A percentile compares a stretch with the other conserved stretches of the same genome.
phyloP scores from a whole-genome alignment of 2,888 invertebrate species.

The Protonemura montana region DNA sequence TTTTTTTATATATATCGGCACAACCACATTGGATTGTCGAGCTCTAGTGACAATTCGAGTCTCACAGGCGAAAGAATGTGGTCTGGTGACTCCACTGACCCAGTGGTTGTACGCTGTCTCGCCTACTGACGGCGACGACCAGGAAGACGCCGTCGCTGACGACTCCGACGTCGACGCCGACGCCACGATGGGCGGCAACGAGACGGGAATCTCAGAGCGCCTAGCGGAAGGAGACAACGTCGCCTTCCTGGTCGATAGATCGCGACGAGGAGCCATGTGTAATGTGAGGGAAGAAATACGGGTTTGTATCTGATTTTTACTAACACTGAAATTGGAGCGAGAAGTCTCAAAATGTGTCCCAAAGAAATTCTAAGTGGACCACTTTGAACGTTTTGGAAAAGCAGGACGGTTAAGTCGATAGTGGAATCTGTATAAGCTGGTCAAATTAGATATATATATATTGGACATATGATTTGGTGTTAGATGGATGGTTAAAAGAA shows the following conservation, averaged over 20 bases:
- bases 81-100: slow-evolving; percentile 74
- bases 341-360: too few species aligned
- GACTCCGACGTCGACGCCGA: slow-evolving; percentile 64
- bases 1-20: too few species aligned
- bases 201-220: slow-evolving; percentile 52
- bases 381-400: too few species aligned
- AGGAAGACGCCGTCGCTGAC: slow-evolving; percentile 79
- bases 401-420: too few species aligned
- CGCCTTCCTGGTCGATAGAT: slow-evolving; percentile 74
- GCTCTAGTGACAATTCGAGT: not conserved
- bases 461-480: too few species aligned
- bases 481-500: too few species aligned
- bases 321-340: too few species aligned
- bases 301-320: too few species aligned
- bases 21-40: slow-evolving; percentile 28
- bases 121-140: slow-evolving; percentile 63
- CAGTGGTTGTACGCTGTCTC: slow-evolving; percentile 85
- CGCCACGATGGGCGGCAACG: not conserved
- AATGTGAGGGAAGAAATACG: not conserved
- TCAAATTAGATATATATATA: too few species aligned
- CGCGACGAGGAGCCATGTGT: not conserved
- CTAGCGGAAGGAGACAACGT: slow-evolving; percentile 81
- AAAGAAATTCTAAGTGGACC: too few species aligned
- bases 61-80: slow-evolving; percentile 66
- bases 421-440: too few species aligned